Evolutionary conservation across 2,888 invertebrate species (phyloP).

Genomic region (Dolomedes plantarius): DNA sequence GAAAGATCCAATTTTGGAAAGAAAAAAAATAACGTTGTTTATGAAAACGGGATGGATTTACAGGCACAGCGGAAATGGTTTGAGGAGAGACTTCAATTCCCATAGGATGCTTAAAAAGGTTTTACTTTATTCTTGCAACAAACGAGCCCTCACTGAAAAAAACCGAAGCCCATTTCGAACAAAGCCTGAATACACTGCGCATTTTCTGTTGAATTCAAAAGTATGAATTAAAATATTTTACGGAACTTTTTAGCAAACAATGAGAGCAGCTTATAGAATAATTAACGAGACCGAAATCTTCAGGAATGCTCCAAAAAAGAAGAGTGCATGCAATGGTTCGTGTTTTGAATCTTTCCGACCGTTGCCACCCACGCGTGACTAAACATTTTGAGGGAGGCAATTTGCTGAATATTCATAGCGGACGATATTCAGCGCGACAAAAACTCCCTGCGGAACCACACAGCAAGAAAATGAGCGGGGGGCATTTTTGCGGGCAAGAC

Average conservation of each 20-base stretch:
- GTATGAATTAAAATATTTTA: constrained; percentile 14
- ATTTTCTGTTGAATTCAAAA: constrained; percentile 2
- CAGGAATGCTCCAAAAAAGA: constrained; percentile 16
- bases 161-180: not conserved
- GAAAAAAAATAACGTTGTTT: not conserved
- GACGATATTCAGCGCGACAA: constrained; percentile 36
- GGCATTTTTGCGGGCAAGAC: not conserved
- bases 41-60: not conserved
- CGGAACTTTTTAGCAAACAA: constrained; percentile 9
- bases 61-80: not conserved
- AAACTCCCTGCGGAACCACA: not conserved
- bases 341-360: constrained; percentile 70
- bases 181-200: not conserved
- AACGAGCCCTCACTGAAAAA: not conserved
- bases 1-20: not conserved
- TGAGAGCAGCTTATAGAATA: constrained; percentile 16
- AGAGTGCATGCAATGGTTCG: constrained; percentile 68
- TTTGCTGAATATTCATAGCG: constrained; percentile 70
- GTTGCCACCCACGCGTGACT: constrained; percentile 63
- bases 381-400: constrained; percentile 55
- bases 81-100: not conserved
- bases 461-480: not conserved
- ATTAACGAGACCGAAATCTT: constrained; percentile 9
- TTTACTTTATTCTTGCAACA: not conserved
- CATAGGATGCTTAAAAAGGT: not conserved